Evolutionary conservation across 1,140 invertebrate genomes (phyloP).

Genomic region (Samia ricini): DNA sequence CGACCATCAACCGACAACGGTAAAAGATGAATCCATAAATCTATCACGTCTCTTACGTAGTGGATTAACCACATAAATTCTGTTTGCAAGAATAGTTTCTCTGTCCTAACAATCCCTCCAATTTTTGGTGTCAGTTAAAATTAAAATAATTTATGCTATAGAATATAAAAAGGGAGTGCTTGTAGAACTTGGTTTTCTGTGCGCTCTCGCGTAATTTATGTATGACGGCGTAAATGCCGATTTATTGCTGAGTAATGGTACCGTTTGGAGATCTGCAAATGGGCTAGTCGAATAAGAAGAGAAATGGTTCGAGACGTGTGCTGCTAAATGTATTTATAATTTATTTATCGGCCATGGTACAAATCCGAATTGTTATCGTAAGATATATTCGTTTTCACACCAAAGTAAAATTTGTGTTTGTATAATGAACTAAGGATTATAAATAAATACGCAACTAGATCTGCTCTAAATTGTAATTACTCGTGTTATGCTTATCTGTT

Average conservation of each 20-base stretch:
- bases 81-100: constrained; percentile 16
- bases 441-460: constrained; percentile 1
- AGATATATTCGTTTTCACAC: constrained; percentile 37
- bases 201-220: constrained; percentile 72
- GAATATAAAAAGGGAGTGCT: constrained; percentile 51
- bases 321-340: constrained; percentile 74
- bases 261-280: constrained; percentile 75
- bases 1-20: constrained; percentile 13
- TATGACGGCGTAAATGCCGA: constrained; percentile 76
- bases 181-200: constrained; percentile 67
- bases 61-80: constrained; percentile 31
- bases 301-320: constrained; percentile 67
- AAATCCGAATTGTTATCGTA: constrained; percentile 62
- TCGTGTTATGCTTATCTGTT: too few relatives aligned
- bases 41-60: constrained; percentile 20
- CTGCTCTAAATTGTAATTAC: too few relatives aligned
- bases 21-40: constrained; percentile 23
- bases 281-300: constrained; percentile 72
- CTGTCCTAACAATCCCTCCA: constrained; percentile 5
- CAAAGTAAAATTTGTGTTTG: constrained; percentile 18
- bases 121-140: constrained; percentile 10
- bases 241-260: constrained; percentile 77
- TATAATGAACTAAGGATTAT: constrained; percentile 27
- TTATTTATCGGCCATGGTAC: constrained; percentile 65
- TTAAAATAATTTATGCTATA: constrained; percentile 24